Evolutionary conservation across 2,888 invertebrate genomes (phyloP), one percentile per base, ranked within the genome.

Genomic region (Dasypogon diadema): DNA sequence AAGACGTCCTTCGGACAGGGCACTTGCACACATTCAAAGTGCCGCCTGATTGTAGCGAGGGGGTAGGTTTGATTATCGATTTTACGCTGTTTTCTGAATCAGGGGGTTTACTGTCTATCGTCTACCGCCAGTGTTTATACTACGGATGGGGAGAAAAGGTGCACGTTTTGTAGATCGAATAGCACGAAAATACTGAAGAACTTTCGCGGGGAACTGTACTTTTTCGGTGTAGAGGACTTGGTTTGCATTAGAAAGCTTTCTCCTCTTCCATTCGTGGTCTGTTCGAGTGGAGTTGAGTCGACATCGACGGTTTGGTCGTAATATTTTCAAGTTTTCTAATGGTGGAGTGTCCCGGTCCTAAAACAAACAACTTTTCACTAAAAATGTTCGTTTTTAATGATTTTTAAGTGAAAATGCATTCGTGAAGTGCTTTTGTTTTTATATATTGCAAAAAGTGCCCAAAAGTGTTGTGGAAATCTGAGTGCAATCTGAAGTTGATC

Each of bases 281-380:
- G 74, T 74, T 46, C 56, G 56, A 56, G 24, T 74, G 48, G 74
- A 74, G 74, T 74, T 56, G 42, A 74, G 74, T 74, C 74, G 74
- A 56, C 58, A 74, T 74, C 74, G 74, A 74, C 58, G 74, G 56
- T 56, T 56, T 58, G 74, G 34, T 70, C 70, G 70, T 51, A 70
- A 70, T 54, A 70, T 34, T n/a, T n/a, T 54, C 30, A 70, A 54
- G 30, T 70, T 54, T 70, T 70, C 34, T 70, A 51, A 54, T 70
- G 70, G 54, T 70, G 37, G 30, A 70, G 70, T 70, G 54, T 70
- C 54, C 51, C 54, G 70, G 37, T 70, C 70, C 54, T 16, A 70
- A 34, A 34, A 34, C 18, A 54, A 18, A 16, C 70, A 70, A 70
- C 54, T 54, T 70, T 70, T 21, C n/a, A 70, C 30, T 26, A 8